Percentiles rank a stretch among this genome's conserved stretches.
These are phyloP conservation scores for Picathartes gymnocephalus DNA, from an alignment of 2,113 vertebrate genomes.

Conservation along the genomic window DNA sequence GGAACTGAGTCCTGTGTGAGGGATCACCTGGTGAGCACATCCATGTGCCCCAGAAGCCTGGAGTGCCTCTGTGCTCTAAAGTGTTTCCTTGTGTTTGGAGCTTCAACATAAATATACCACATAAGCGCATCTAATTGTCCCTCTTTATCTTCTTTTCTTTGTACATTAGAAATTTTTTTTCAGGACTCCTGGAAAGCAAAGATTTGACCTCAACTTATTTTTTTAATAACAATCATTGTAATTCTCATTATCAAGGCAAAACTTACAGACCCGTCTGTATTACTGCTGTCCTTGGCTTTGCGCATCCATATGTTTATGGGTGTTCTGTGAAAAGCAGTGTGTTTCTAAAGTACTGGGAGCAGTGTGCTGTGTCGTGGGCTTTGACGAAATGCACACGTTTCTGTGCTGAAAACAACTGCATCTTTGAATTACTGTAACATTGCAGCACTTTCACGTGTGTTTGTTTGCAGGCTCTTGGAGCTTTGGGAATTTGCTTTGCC, in stretches of 20 bases:
- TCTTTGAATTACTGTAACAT: neutral
- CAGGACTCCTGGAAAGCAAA: neutral
- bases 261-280: neutral
- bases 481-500: neutral
- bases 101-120: neutral
- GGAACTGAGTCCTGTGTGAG: rapidly evolving
- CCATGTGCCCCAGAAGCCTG: neutral
- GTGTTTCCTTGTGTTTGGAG: neutral
- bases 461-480: neutral
- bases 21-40: neutral
- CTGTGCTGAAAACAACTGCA: neutral
- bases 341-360: neutral
- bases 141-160: neutral
- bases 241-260: neutral
- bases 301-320: neutral
- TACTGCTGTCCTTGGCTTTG: neutral
- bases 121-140: rapidly evolving
- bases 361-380: neutral
- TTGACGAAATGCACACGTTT: neutral
- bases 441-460: neutral
- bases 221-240: neutral
- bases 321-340: neutral
- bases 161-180: neutral
- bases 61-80: neutral
- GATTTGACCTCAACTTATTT: neutral